phyloP scores from a whole-genome alignment of 2,113 vertebrate genomes.

The Hystrix cristata region DNA sequence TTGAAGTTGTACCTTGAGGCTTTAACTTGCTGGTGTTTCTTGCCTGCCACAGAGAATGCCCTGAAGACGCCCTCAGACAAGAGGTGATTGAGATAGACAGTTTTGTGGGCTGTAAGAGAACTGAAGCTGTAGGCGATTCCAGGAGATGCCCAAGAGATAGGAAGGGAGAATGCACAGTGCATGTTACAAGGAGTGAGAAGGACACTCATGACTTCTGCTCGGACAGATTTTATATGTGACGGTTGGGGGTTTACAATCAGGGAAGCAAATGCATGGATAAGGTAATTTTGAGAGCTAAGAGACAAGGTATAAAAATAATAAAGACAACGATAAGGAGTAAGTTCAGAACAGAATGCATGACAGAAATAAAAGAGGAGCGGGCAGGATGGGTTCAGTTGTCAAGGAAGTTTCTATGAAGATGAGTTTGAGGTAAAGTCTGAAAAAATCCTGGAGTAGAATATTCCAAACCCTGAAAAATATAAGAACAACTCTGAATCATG shows the following conservation, averaged over 20 bases:
- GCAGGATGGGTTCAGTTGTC: not conserved
- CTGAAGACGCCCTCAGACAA: not conserved
- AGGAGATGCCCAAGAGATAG: not conserved
- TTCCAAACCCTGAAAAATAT: conserved; percentile 18
- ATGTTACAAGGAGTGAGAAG: not conserved
- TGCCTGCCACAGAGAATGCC: not conserved
- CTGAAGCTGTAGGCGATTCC: not conserved
- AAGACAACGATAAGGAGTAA: not conserved
- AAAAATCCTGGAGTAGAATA: not conserved
- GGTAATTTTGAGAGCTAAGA: conserved; percentile 13
- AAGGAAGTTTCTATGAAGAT: not conserved
- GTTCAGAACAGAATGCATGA: not conserved
- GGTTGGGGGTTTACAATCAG: not conserved
- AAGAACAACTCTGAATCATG: not conserved
- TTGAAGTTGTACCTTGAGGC: not conserved
- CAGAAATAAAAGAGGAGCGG: not conserved
- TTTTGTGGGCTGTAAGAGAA: not conserved
- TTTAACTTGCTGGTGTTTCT: not conserved
- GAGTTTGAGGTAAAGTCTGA: not conserved
- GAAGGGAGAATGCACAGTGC: not conserved
- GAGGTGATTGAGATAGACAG: not conserved
- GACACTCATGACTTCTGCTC: not conserved
- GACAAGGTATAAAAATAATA: not conserved
- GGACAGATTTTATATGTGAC: no score
- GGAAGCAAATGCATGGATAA: not conserved